Evolutionary conservation across 2,888 invertebrate species (phyloP).

Genomic region (Creontiades dilutus): DNA sequence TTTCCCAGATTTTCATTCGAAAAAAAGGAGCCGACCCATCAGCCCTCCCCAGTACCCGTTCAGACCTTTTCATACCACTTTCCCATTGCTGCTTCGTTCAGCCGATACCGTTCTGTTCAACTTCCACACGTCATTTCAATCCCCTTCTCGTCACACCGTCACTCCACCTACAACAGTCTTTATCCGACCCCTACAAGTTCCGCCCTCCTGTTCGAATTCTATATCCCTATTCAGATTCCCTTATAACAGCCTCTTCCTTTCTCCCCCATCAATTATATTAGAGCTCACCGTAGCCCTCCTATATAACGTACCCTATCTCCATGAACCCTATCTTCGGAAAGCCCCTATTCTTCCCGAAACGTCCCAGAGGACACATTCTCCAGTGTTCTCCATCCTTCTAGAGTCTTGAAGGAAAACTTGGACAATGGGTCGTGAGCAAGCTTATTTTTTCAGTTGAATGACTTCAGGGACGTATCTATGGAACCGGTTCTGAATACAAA

Average conservation of each 20-base stretch:
- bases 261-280: slow-evolving; percentile 31
- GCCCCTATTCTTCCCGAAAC: slow-evolving; percentile 21
- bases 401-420: not conserved
- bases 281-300: not conserved
- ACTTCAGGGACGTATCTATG: no score
- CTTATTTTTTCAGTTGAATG: no score
- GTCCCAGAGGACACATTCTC: slow-evolving; percentile 6
- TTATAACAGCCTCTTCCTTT: slow-evolving; percentile 28
- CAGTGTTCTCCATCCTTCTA: not conserved
- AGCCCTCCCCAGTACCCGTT: slow-evolving; percentile 5
- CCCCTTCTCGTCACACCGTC: not conserved
- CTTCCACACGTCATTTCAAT: slow-evolving; percentile 8
- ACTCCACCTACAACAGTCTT: not conserved
- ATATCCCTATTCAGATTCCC: slow-evolving; percentile 42
- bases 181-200: slow-evolving; percentile 14
- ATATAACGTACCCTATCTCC: not conserved
- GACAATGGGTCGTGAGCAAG: not conserved
- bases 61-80: slow-evolving; percentile 14
- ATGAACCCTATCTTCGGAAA: slow-evolving; percentile 17
- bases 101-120: slow-evolving; percentile 14
- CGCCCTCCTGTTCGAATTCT: slow-evolving; percentile 19
- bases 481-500: no score
- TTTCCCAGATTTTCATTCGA: not conserved
- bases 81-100: slow-evolving; percentile 8
- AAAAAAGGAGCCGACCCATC: not conserved